Evolutionary conservation across 2,888 invertebrate species (phyloP), one percentile per base, ranked within the genome.

Genomic region (Drosophila stalkeri): DNA sequence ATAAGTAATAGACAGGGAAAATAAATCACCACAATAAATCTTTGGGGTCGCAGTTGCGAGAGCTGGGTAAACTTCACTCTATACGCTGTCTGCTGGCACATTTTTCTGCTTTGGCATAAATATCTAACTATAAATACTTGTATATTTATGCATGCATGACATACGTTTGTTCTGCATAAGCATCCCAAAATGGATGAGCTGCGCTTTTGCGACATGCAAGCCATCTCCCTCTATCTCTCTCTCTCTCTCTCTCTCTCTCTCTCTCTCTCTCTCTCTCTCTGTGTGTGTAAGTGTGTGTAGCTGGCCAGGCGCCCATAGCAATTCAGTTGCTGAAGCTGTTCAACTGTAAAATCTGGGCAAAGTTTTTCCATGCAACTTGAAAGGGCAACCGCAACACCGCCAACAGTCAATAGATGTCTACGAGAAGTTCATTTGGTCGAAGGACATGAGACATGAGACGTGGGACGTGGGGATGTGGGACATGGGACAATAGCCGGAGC

Each of bases 21-120:
- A 87, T 87, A 87, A 87, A 87, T 87, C 88, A 87, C 89, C 75
- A 78, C 90, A 88, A 87, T 87, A 87, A 87, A 87, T 87, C 86
- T 87, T 88, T 81, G 64, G 76, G 77, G 63, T 65, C 85, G 77
- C 88, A 85, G 75, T 89, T 80, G 85, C 64, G 59, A 82, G 74
- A 51, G 35, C 35, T 35, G 51, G 67, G 66, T 56, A 55, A 52
- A 35, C n/a, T 23, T 61, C 39, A 14, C 8, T 12, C 16, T 43
- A 44, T 33, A 33, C 51, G 18, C 33, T 18, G 31, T 39, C 55
- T 72, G 39, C 56, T 77, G 69, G 72, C 66, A 72, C 86, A 86
- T 85, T 85, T 85, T 89, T 86, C 75, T 75, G 79, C 83, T 68
- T 78, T 72, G 78, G 82, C 82, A 81, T 81, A 81, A 79, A 81